Percentiles rank a stretch among this genome's conserved stretches.
Evolutionary conservation across 1,140 invertebrate species (phyloP).

Genomic region (Drosophila gunungcola): DNA sequence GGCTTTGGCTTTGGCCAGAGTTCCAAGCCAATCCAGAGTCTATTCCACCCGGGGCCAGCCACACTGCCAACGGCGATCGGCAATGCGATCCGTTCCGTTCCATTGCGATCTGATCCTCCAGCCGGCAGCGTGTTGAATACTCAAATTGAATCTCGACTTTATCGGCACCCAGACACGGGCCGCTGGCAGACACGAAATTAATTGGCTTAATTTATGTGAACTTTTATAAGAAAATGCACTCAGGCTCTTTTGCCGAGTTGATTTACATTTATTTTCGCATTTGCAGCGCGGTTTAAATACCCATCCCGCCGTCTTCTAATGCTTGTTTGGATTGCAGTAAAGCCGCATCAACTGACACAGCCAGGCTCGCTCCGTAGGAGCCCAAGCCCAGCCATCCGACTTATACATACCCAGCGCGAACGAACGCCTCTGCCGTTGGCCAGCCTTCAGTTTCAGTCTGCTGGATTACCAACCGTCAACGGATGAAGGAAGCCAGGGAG

Average conservation of each 20-base stretch:
- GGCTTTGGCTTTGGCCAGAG: conserved; percentile 13
- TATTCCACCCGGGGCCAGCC: conserved; percentile 8
- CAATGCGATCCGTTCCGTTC: conserved; percentile 16
- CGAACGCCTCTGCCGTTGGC: conserved; percentile 42
- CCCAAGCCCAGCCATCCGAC: conserved; percentile 21
- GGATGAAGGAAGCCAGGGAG: conserved; percentile 45
- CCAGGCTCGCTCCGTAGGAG: background rate
- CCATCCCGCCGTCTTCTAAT: conserved; percentile 37
- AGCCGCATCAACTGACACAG: conserved; percentile 21
- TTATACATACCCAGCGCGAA: conserved; percentile 12
- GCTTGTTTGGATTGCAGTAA: conserved; percentile 30
- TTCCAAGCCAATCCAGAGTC: conserved; percentile 3
- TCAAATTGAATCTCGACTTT: conserved; percentile 76
- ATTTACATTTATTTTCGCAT: conserved; percentile 49
- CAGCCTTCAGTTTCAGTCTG: conserved; percentile 30
- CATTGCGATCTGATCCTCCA: conserved; percentile 1
- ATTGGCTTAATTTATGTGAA: conserved; percentile 74
- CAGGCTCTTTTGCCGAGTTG: conserved; percentile 35
- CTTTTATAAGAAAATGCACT: conserved; percentile 58
- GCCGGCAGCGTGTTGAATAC: conserved; percentile 54
- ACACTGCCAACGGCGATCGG: conserved; percentile 25
- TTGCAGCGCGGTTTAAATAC: conserved; percentile 44
- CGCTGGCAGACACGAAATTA: conserved; percentile 67
- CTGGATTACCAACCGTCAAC: conserved; percentile 55
- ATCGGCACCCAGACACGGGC: conserved; percentile 62